Base-by-base conservation (phyloP, 2,113 vertebrate genomes). In the Laterallus jamaicensis region DNA sequence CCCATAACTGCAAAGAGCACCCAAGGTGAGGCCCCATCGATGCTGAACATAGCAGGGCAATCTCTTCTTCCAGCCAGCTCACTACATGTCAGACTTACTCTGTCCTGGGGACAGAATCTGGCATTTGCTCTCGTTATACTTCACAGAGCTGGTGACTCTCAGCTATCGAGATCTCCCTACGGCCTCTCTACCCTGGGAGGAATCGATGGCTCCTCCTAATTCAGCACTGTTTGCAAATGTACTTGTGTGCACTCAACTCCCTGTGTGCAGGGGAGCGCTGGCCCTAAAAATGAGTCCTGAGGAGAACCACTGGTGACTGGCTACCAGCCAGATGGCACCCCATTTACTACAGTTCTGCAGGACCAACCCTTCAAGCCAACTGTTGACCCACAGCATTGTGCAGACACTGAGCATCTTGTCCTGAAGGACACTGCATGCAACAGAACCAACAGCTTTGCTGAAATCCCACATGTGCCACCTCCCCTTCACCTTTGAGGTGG, bases 1-100 rank as follows among this genome's bases (percentile, higher is more conserved):
- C 40, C 40, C 26, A 10, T 58, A 47, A 31, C 20, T 31, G 26
- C 52, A 47, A 25, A 35, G 49, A 55, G 58, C 58, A 55, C 37
- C 10, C 7, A 2, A 37, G 31, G 37, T 13, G 13, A 69, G 44
- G 44, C 44, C 4, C 0, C 24, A n/a, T 4, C 5, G 2, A 21
- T 11, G 24, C 35, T 44, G 26, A 74, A 84, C 3, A 20, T 1
- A 21, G 32, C 2, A 2, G 5, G 32, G 37, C 26, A 55, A 47
- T 6, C 39, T 47, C 39, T 55, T 26, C 69, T 64, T 54, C 37
- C 3, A 5, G 15, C 39, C 6, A 0, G 21, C 25, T 84, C 16
- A 16, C 26, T 64, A 64, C 26, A 16, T 5, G 4, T 52, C 47
- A 54, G 67, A 62, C 60, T 22, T 28, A 56, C 63, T 31, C 32